Evolutionary conservation across 2,888 invertebrate genomes (phyloP).

Genomic region (Melinopterus prodromus): DNA sequence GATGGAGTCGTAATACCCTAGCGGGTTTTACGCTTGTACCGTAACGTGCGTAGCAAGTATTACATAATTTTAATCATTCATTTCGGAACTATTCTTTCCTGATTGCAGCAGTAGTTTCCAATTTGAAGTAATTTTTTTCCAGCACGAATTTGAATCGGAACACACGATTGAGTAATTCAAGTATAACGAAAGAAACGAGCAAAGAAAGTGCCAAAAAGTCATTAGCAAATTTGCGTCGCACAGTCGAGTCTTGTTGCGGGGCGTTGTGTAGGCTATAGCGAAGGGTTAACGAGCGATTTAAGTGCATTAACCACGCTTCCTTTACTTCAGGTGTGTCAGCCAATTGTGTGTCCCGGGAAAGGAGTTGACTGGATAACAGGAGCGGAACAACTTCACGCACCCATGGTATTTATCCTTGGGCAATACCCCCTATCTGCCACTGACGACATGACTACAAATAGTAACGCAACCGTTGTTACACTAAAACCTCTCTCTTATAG

Average conservation of each 20-base stretch:
- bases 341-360: slow-evolving; percentile 47
- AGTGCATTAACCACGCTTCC: slow-evolving; percentile 63
- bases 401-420: slow-evolving; percentile 68
- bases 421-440: slow-evolving; percentile 57
- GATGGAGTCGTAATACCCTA: not conserved
- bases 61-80: not conserved
- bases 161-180: not conserved
- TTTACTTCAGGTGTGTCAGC: slow-evolving; percentile 66
- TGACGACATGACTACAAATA: slow-evolving; percentile 39
- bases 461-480: slow-evolving; percentile 53
- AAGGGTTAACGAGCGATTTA: slow-evolving; percentile 59
- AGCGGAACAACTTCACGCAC: slow-evolving; percentile 53
- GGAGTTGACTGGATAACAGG: slow-evolving; percentile 43
- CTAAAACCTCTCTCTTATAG: slow-evolving; percentile 33
- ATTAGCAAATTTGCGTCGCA: slow-evolving; percentile 8
- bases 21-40: not conserved
- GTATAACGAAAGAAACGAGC: not conserved
- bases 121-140: slow-evolving; percentile 37
- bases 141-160: slow-evolving; percentile 28
- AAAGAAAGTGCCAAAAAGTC: not conserved
- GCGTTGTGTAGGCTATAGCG: slow-evolving; percentile 56
- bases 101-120: slow-evolving; percentile 38
- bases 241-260: not conserved
- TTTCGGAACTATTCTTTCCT: slow-evolving; percentile 31
- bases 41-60: not conserved